These are phyloP conservation scores for Metacarcinus magister DNA, from an alignment of 2,888 invertebrate genomes.

Conservation along the genomic window DNA sequence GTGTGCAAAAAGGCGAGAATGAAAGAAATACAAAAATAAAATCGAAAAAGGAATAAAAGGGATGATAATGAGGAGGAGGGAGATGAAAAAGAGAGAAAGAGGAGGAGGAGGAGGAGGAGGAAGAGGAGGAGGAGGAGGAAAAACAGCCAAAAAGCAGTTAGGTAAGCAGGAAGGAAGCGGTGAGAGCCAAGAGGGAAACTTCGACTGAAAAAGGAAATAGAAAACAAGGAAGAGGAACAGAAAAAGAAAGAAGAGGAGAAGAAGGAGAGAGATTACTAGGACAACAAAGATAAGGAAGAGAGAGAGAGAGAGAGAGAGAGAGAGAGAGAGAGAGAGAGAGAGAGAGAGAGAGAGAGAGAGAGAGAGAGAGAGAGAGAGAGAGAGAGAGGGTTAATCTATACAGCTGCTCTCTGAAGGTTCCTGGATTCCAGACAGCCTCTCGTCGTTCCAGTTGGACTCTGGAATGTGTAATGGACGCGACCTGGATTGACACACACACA, in stretches of 20 bases:
- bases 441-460: slow-evolving; percentile 30
- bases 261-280: neutral
- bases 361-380: slow-evolving; percentile 59
- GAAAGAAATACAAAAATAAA: neutral
- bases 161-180: neutral
- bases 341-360: neutral
- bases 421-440: neutral
- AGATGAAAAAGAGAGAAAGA: neutral
- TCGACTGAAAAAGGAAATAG: neutral
- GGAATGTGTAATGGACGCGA: slow-evolving; percentile 47
- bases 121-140: neutral
- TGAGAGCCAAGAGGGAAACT: neutral
- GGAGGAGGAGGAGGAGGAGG: neutral
- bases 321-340: neutral
- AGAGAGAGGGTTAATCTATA: slow-evolving; percentile 51
- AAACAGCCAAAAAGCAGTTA: neutral
- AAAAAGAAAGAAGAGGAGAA: neutral
- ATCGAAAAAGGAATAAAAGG: neutral
- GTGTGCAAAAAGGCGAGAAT: neutral
- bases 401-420: slow-evolving; percentile 28
- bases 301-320: too few relatives aligned
- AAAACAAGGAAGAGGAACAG: neutral
- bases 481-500: slow-evolving; percentile 49
- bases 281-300: neutral
- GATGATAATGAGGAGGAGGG: neutral